These are phyloP conservation scores for Machaerirhynchus nigripectus DNA, from an alignment of 2,113 vertebrate genomes.

Conservation along the genomic window DNA sequence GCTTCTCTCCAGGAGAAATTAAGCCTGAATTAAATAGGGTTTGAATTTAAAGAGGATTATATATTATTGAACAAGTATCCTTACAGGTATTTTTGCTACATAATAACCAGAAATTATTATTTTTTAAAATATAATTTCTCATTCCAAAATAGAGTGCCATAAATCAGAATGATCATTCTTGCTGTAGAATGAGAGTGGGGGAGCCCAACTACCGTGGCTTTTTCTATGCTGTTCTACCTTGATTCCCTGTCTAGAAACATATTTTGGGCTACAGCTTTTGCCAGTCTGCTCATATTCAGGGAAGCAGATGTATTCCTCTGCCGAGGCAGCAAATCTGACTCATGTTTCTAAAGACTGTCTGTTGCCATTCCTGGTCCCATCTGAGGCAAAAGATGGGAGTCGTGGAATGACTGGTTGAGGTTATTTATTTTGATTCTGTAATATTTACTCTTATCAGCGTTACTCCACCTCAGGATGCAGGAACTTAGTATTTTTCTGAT, in stretches of 20 bases:
- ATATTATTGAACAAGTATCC: neutral
- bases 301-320: neutral
- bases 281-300: neutral
- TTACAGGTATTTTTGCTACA: neutral
- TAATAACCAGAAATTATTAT: neutral
- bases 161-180: neutral
- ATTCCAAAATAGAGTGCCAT: neutral
- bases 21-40: neutral
- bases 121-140: neutral
- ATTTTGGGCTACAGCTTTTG: neutral
- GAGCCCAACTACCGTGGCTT: neutral
- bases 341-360: neutral
- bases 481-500: neutral
- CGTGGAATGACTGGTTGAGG: rapidly evolving
- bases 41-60: neutral
- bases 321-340: neutral
- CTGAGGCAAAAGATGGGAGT: neutral
- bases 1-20: neutral
- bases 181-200: neutral
- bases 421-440: neutral
- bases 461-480: neutral
- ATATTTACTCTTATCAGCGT: neutral
- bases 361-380: neutral
- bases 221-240: neutral
- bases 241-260: neutral